Percentiles rank a stretch among this genome's conserved stretches.
Conservation (phyloP, 2,888 invertebrate genomes). For the Aphidius colemani region DNA sequence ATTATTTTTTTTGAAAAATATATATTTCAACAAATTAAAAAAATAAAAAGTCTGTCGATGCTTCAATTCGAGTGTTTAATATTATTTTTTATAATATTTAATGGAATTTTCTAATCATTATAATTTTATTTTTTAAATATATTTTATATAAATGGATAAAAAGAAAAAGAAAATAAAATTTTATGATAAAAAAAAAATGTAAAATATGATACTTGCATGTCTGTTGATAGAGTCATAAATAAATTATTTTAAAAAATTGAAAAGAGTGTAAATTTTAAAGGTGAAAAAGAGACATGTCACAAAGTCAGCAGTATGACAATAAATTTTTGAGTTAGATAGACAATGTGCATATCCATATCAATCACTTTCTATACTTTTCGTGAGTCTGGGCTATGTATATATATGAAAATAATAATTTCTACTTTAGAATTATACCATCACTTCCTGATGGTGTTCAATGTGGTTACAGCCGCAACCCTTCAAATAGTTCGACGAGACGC, state of each 20-base stretch:
- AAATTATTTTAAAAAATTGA: no score
- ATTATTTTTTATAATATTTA: no score
- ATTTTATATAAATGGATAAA: neutral
- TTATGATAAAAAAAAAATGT: neutral
- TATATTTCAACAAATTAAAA: no score
- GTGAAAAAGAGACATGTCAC: conserved; percentile 53
- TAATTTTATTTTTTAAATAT: no score
- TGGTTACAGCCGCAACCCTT: conserved; percentile 26
- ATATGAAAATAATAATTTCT: conserved; percentile 13
- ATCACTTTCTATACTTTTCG: conserved; percentile 48
- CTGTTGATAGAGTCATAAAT: no score
- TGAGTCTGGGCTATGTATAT: conserved; percentile 3
- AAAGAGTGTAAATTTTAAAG: conserved; percentile 3
- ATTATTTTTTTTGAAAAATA: conserved; percentile 3
- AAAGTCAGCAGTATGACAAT: conserved; percentile 54
- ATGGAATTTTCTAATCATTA: no score
- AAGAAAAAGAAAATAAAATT: neutral
- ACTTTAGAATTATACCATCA: conserved; percentile 21
- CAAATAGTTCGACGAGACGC: conserved; percentile 28
- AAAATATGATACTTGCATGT: no score
- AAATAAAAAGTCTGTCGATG: no score
- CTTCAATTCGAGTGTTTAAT: no score
- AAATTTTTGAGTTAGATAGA: conserved; percentile 41
- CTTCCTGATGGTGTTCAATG: conserved; percentile 28
- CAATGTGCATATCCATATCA: conserved; percentile 53